These are phyloP conservation scores for Apaloderma vittatum DNA, from an alignment of 2,113 vertebrate genomes.

Conservation along the genomic window DNA sequence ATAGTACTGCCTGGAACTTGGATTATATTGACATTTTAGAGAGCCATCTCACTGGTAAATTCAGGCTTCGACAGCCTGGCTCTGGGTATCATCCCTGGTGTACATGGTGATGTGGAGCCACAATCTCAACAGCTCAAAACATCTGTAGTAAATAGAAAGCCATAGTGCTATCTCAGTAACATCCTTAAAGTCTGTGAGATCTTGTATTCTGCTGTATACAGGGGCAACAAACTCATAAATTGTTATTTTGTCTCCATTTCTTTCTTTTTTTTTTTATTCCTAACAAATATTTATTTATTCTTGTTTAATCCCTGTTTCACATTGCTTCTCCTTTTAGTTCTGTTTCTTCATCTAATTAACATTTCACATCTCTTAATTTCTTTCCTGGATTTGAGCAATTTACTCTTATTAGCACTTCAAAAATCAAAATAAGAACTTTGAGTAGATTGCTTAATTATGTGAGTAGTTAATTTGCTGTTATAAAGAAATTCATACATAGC, in stretches of 20 bases:
- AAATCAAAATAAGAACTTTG: constrained; percentile 52
- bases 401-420: constrained; percentile 69
- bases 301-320: not conserved
- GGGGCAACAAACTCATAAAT: not conserved
- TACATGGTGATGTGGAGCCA: not conserved
- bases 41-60: not conserved
- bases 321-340: constrained; percentile 39
- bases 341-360: constrained; percentile 65
- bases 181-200: not conserved
- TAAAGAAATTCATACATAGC: constrained; percentile 13
- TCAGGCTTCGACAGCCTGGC: not conserved
- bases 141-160: not conserved
- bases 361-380: constrained; percentile 67
- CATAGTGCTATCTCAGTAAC: not conserved
- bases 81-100: not conserved
- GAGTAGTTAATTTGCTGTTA: constrained; percentile 59
- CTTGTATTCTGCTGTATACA: not conserved
- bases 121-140: not conserved
- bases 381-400: constrained; percentile 71
- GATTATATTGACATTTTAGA: not conserved
- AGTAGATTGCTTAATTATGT: constrained; percentile 58
- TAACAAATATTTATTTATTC: constrained; percentile 17
- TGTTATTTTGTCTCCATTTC: not conserved
- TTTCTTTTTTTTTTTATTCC: not conserved
- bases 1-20: not conserved